Evolutionary conservation across 2,888 invertebrate species (phyloP), one percentile per base, ranked within the genome.

Genomic region (Rhagonycha lutea): DNA sequence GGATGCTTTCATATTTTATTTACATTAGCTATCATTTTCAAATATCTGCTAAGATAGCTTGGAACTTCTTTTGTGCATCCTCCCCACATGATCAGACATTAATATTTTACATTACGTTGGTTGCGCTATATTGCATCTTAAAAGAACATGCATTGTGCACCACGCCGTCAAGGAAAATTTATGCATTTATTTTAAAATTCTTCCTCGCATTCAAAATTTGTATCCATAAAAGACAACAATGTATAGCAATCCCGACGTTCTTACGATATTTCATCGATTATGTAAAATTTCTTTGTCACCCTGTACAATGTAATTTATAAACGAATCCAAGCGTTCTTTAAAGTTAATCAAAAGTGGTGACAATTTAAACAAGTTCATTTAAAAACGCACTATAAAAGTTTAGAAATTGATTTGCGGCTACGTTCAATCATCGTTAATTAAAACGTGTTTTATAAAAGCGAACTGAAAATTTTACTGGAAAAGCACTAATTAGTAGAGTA

Each of bases 401-500:
- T 26, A 26, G 14, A 14, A 67, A 69, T 73, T 32, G 73, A 73
- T 73, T 73, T 73, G 69, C 23, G 24, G 69, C 23, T 23, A 69
- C 63, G 18, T 60, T 63, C 28, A 69, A 69, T 73, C 29, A 67
- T 47, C 23, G 47, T 69, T 73, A 73, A 73, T 73, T 73, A 73
- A 73, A 73, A 69, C 32, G 61, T 65, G 69, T 69, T 69, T 69
- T 73, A 69, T 47, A 63, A 73, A 73, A 73, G 29, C 28, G 69
- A 69, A 69, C 63, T 73, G 73, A 69, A 73, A 73, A 73, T 69
- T 69, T 68, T 32, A 73, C 68, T 69, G 61, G 24, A 73, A 73
- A 69, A 73, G 73, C 73, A 73, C 63, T 73, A 73, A 73, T 73
- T 73, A 69, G 63, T 14, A 47, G 29, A 73, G 62, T 73, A 69